Percentiles rank a stretch among this genome's conserved stretches.
Evolutionary conservation across 2,113 vertebrate genomes (phyloP).

Genomic region (Centropus bengalensis): DNA sequence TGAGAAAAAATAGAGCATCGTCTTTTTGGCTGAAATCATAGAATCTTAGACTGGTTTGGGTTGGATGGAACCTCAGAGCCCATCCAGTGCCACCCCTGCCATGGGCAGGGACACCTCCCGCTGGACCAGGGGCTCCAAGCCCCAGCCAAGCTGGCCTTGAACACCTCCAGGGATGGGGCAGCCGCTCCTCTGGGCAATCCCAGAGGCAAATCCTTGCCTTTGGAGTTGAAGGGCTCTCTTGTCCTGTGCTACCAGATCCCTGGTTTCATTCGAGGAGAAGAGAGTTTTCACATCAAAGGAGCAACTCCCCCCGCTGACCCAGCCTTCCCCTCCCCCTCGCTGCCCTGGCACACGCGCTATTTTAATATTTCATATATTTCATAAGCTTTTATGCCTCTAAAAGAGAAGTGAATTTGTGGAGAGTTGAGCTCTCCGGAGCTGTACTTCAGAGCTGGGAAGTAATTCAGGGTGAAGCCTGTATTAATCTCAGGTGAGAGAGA

Average conservation of each 20-base stretch:
- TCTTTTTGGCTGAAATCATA: not conserved
- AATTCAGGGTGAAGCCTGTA: conserved; percentile 76
- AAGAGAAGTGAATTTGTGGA: conserved; percentile 77
- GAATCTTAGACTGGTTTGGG: too few relatives aligned
- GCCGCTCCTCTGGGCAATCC: too few relatives aligned
- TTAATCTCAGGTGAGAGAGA: conserved; percentile 78
- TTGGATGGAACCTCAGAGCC: too few relatives aligned
- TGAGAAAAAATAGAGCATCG: not conserved
- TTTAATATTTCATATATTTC: conserved; percentile 77
- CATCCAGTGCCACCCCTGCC: too few relatives aligned
- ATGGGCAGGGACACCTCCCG: too few relatives aligned
- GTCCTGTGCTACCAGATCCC: not conserved
- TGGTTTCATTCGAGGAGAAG: conserved; percentile 17
- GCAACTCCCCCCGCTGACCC: not conserved
- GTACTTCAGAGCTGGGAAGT: conserved; percentile 77
- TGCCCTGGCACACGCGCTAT: conserved; percentile 41
- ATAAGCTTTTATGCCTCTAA: conserved; percentile 74
- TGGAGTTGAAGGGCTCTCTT: not conserved
- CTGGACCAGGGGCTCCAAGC: too few relatives aligned
- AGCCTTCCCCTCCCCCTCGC: conserved; percentile 26
- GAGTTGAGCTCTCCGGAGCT: conserved; percentile 74
- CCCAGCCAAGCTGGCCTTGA: too few relatives aligned
- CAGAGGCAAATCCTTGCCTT: not conserved
- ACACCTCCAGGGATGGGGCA: too few relatives aligned
- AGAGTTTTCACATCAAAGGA: conserved; percentile 63